Percentiles rank a stretch among this genome's conserved stretches.
These are phyloP conservation scores for Drosophila malerkotliana DNA, from an alignment of 1,140 invertebrate species.

Conservation along the genomic window DNA sequence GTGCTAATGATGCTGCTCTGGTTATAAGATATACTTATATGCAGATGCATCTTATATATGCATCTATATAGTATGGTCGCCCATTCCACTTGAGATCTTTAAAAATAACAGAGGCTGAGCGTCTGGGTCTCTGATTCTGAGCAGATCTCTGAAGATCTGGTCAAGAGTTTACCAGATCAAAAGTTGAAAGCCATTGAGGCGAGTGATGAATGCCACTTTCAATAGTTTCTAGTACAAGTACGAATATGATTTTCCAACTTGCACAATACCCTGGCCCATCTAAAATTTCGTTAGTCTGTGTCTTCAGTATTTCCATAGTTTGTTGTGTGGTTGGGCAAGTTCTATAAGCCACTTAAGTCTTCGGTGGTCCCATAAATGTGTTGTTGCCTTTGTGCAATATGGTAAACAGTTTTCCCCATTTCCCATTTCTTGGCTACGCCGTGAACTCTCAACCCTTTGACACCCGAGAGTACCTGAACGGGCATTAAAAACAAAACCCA, in stretches of 20 bases:
- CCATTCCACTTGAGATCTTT: slow-evolving; percentile 60
- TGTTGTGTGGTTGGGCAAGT: slow-evolving; percentile 33
- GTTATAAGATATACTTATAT: slow-evolving; percentile 32
- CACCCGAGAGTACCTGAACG: slow-evolving; percentile 25
- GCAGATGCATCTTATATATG: slow-evolving; percentile 44
- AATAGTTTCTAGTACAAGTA: slow-evolving; percentile 12
- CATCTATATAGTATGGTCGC: slow-evolving; percentile 9
- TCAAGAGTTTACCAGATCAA: slow-evolving; percentile 53
- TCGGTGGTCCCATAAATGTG: slow-evolving; percentile 25
- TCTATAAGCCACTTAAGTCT: slow-evolving; percentile 53
- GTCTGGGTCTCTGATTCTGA: slow-evolving; percentile 28
- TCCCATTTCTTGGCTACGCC: slow-evolving; percentile 46
- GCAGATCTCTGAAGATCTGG: slow-evolving; percentile 40
- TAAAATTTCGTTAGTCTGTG: slow-evolving; percentile 28
- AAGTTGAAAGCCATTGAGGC: slow-evolving; percentile 45
- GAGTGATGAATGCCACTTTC: slow-evolving; percentile 45
- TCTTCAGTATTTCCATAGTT: slow-evolving; percentile 24
- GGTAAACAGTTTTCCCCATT: slow-evolving; percentile 34
- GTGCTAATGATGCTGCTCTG: slow-evolving; percentile 31
- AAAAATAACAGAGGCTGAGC: slow-evolving; percentile 54
- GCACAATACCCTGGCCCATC: slow-evolving; percentile 25
- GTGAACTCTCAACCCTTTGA: slow-evolving; percentile 47
- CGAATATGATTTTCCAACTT: slow-evolving; percentile 16
- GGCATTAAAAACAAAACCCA: slow-evolving; percentile 31
- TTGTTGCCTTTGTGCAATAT: slow-evolving; percentile 26